A percentile compares a stretch with the other conserved stretches of the same genome.
These are phyloP conservation scores for Opisthograptis luteolata DNA, from an alignment of 2,888 invertebrate genomes.

Conservation along the genomic window DNA sequence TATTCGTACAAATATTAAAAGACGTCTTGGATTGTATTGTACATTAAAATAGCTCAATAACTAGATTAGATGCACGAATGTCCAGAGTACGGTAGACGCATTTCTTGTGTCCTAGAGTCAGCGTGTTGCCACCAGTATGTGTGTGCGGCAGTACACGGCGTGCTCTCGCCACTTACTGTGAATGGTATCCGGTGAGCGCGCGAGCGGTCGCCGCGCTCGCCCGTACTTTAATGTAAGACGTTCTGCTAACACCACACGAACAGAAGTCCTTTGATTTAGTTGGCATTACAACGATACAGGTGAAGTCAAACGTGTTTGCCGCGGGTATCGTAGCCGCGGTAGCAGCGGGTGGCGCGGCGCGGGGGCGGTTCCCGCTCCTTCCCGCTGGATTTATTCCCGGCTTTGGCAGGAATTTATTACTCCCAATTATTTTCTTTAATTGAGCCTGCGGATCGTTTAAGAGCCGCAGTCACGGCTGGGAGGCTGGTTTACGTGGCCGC, in stretches of 20 bases:
- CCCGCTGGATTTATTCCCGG: slow-evolving; percentile 27
- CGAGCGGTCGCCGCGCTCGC: background rate
- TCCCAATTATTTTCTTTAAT: slow-evolving; percentile 44
- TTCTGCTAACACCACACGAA: slow-evolving; percentile 8
- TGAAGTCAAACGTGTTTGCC: slow-evolving; percentile 17
- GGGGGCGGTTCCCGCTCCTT: background rate
- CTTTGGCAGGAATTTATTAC: slow-evolving; percentile 37
- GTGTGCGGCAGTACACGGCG: no score
- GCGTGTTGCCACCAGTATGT: no score
- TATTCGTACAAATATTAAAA: no score
- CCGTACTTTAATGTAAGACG: slow-evolving; percentile 1
- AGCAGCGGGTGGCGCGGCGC: background rate
- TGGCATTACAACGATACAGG: slow-evolving; percentile 16
- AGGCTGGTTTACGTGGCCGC: slow-evolving; percentile 30
- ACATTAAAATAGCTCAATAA: no score
- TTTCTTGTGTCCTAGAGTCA: no score
- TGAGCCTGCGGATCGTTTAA: slow-evolving; percentile 35
- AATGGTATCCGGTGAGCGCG: no score
- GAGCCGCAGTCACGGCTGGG: slow-evolving; percentile 31
- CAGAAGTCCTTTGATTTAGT: slow-evolving; percentile 17
- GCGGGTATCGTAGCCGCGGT: slow-evolving; percentile 8
- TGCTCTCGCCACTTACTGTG: no score
- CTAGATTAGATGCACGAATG: no score
- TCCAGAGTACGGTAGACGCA: no score
- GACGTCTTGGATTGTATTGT: no score